Conservation (phyloP, 2,888 invertebrate genomes). For the Sipha maydis region DNA sequence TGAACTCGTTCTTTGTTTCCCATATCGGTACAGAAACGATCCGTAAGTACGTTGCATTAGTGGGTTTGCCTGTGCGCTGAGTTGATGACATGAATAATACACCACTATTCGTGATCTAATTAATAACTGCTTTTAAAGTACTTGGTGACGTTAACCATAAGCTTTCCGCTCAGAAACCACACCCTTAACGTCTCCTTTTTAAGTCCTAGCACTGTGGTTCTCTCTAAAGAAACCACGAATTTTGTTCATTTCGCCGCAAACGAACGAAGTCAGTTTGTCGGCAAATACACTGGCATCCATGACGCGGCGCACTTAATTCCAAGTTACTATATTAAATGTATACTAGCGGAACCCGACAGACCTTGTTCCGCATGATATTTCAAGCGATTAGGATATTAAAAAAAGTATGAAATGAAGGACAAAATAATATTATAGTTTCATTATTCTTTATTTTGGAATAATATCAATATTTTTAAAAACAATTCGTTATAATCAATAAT, state of each 20-base stretch:
- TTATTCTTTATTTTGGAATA: too few species aligned
- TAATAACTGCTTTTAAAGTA: slow-evolving; percentile 58
- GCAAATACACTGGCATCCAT: neutral
- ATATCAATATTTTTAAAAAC: too few species aligned
- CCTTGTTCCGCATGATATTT: too few species aligned
- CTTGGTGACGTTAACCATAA: slow-evolving; percentile 37
- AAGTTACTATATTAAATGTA: too few species aligned
- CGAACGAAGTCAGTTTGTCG: neutral
- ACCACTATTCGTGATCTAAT: slow-evolving; percentile 34
- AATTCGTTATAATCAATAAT: too few species aligned
- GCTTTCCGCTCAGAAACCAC: slow-evolving; percentile 31
- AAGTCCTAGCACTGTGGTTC: slow-evolving; percentile 3
- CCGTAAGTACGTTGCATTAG: neutral
- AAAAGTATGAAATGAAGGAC: too few species aligned
- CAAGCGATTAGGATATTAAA: too few species aligned
- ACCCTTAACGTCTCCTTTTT: slow-evolving; percentile 40
- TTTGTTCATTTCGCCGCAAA: neutral
- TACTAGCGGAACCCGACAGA: too few species aligned
- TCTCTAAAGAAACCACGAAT: neutral
- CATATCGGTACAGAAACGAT: neutral
- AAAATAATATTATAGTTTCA: too few species aligned
- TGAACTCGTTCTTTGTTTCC: neutral
- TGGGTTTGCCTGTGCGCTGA: neutral
- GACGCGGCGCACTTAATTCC: neutral
- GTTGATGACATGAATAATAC: slow-evolving; percentile 46